Conservation (phyloP, 2,113 vertebrate genomes). For the Eptesicus fuscus region DNA sequence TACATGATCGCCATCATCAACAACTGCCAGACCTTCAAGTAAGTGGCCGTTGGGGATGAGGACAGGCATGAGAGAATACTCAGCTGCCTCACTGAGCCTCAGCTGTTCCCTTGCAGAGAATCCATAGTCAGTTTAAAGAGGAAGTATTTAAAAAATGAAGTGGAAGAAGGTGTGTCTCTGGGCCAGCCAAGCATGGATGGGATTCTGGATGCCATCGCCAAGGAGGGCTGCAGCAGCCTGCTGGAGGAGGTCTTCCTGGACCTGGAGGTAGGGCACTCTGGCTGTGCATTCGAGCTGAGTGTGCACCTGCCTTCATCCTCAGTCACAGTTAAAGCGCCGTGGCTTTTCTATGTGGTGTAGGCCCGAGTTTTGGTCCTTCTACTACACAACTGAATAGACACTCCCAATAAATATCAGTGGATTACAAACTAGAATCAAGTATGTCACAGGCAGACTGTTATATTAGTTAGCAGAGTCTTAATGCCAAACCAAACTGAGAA, state of each 20-base stretch:
- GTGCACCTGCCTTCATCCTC: background rate
- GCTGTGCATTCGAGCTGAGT: background rate
- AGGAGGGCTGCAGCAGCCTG: constrained; percentile 93
- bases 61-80: accelerated
- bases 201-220: constrained; percentile 91
- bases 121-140: constrained; percentile 95
- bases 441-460: background rate
- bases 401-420: too few relatives aligned
- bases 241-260: constrained; percentile 98
- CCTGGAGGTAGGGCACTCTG: constrained; percentile 86
- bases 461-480: background rate
- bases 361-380: background rate
- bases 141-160: constrained; percentile 90
- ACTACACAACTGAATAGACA: background rate
- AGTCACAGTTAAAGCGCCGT: too few relatives aligned
- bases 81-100: background rate
- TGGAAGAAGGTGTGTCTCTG: constrained; percentile 76
- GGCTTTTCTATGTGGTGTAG: background rate
- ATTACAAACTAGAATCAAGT: background rate
- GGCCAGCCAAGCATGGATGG: constrained; percentile 89
- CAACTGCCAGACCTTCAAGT: constrained; percentile 99
- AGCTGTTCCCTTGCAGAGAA: constrained; percentile 83
- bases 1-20: constrained; percentile 98
- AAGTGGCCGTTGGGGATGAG: constrained; percentile 42
- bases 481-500: background rate